Evolutionary conservation across 2,888 invertebrate genomes (phyloP), one percentile per base, ranked within the genome.

Genomic region (Epinotia demarniana): DNA sequence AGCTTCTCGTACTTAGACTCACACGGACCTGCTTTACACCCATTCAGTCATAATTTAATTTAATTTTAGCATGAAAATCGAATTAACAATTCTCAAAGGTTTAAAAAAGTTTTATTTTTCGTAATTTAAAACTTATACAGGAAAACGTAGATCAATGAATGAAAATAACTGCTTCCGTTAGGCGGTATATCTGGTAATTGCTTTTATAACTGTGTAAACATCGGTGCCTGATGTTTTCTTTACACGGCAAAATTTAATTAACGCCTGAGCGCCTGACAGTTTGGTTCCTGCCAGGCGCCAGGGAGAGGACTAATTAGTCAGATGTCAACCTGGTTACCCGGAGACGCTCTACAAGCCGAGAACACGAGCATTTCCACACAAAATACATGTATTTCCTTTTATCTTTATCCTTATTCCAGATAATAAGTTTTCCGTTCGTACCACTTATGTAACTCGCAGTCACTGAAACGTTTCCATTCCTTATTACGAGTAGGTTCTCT

Each of bases 251-350:
- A 75, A 75, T 75, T 71, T 72, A 72, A 75, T 75, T 75, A 72
- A 75, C 67, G 71, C 66, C 64, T 70, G 64, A 71, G 72, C 67
- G 71, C 66, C 64, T 70, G 60, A 71, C 75, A 39, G 53, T 67
- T 67, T 67, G 75, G 75, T 72, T 66, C 66, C 66, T 39, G 68
- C 57, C 58, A 58, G 68, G 61, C 55, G 19, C 70, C 63, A 64
- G 71, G 43, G 39, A 55, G 58, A 71, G 55, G 57, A 72, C 75
- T 75, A 75, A 75, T 75, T 75, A 75, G 75, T 75, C 67, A 75
- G 62, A 67, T 72, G 75, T 75, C 75, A 75, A 71, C 61, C 64
- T 55, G 60, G 75, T 67, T 62, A 55, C 66, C 67, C 75, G 27
- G 75, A 46, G 72, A 66, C 43, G 60, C 19, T 53, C 43, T 66